phyloP scores from a whole-genome alignment of 2,797 vertebrate species.

The Gambusia yucatana region DNA sequence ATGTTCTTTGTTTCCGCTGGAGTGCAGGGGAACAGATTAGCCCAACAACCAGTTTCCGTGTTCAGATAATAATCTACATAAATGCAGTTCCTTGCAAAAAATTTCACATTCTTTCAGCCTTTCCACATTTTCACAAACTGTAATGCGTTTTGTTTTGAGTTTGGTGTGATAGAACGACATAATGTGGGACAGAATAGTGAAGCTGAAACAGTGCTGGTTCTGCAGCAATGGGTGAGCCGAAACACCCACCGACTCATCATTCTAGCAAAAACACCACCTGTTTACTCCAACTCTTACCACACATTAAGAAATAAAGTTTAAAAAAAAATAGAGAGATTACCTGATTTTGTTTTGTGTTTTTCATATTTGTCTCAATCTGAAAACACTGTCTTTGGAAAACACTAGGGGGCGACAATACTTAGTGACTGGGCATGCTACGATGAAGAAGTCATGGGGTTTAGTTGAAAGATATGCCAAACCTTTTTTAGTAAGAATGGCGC shows the following conservation, averaged over 20 bases:
- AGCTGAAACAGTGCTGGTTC: neutral
- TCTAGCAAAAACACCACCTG: neutral
- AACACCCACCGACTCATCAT: neutral
- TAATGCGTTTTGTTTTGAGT: neutral
- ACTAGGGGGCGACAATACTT: neutral
- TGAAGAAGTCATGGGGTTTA: neutral
- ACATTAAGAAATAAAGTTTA: neutral
- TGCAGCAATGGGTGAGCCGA: neutral
- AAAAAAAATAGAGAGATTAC: neutral
- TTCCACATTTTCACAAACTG: neutral
- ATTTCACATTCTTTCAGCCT: neutral
- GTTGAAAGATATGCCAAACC: neutral
- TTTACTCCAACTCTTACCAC: neutral
- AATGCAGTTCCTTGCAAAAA: constrained; percentile 11
- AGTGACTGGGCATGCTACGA: neutral
- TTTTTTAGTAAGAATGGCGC: neutral
- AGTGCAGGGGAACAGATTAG: constrained; percentile 63
- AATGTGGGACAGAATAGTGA: neutral
- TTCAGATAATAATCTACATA: constrained; percentile 77
- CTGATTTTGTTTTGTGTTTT: neutral
- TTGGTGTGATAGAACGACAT: neutral
- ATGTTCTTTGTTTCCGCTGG: constrained; percentile 68
- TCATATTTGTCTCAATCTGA: neutral
- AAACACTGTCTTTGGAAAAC: neutral
- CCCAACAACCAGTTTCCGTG: constrained; percentile 65